Conservation (phyloP, 2,888 invertebrate species). For the Callimorpha dominula region DNA sequence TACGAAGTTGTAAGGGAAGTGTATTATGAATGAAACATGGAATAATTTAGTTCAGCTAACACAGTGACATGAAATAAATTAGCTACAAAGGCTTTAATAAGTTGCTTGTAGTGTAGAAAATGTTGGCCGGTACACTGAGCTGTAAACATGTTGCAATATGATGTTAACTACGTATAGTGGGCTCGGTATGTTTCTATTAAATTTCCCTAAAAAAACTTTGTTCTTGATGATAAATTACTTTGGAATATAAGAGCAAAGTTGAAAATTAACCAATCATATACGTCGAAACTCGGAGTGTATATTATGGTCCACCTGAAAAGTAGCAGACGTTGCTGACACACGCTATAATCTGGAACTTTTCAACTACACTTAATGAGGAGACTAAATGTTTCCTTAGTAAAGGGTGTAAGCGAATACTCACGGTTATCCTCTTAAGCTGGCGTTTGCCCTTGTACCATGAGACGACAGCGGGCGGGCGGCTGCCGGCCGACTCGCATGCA, state of each 20-base stretch:
- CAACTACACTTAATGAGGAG: neutral
- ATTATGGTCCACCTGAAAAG: neutral
- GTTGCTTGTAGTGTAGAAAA: neutral
- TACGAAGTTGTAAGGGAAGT: slow-evolving; percentile 15
- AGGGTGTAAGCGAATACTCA: slow-evolving; percentile 66
- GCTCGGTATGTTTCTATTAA: neutral
- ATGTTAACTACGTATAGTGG: neutral
- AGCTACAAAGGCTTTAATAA: slow-evolving; percentile 14
- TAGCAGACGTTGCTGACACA: too few species aligned
- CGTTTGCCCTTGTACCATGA: slow-evolving; percentile 96
- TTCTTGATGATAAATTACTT: too few species aligned
- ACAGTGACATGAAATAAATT: slow-evolving; percentile 21
- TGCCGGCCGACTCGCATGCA: slow-evolving; percentile 94
- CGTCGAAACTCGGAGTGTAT: too few species aligned
- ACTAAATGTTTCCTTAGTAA: neutral
- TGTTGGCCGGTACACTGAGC: neutral
- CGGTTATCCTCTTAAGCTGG: slow-evolving; percentile 93
- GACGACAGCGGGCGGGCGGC: slow-evolving; percentile 94
- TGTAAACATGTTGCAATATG: neutral
- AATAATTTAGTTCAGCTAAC: slow-evolving; percentile 18
- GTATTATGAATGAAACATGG: slow-evolving; percentile 20
- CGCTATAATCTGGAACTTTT: too few species aligned
- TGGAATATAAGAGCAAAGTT: too few species aligned
- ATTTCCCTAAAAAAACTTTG: too few species aligned
- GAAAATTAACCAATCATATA: too few species aligned